Base-by-base conservation (phyloP, 2,797 vertebrate genomes). In the Pangasius macronema region DNA sequence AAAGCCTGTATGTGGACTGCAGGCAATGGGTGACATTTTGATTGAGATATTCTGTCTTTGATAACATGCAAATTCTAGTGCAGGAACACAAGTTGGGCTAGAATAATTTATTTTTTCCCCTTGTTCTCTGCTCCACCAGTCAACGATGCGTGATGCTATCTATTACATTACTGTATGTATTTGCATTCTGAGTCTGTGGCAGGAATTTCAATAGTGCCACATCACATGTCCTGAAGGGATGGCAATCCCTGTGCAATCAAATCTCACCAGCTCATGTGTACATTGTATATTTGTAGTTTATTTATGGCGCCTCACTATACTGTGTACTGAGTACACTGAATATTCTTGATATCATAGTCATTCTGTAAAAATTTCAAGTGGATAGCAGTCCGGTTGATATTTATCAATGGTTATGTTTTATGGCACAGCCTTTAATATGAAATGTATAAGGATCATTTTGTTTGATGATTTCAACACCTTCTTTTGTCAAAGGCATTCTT, bases 21-120 rank as follows among this genome's bases (percentile, higher is more conserved):
- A 36, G 92, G 92, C 93, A 75, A 86, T 75, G 86, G 82, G 86
- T 95, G 94, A 95, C 94, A 95, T 94, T 95, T 94, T 94, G 94
- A 95, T 92, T 91, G 92, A 94, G 93, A 93, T 91, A 87, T 94
- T 91, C 89, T 88, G 91, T 22, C 68, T 88, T 89, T 93, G 94
- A 95, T 94, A 93, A 94, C 91, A 94, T 95, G 94, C 93, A 92
- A 95, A 95, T 95, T 94, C 89, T 91, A 91, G 91, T 87, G 84
- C 90, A 85, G 91, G 89, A 84, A 93, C 91, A 92, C 91, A 86
- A 63, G 79, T 88, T 76, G 76, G 73, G 83, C 80, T 33, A 65
- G 83, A 89, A 85, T 88, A 87, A 87, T 87, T 88, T 92, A 86
- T 87, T 86, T 85, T 90, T 86, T 75, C 67, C 86, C 59, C 87